Evolutionary conservation across 2,113 vertebrate genomes (phyloP), one percentile per base, ranked within the genome.

Genomic region (Sapajus apella): DNA sequence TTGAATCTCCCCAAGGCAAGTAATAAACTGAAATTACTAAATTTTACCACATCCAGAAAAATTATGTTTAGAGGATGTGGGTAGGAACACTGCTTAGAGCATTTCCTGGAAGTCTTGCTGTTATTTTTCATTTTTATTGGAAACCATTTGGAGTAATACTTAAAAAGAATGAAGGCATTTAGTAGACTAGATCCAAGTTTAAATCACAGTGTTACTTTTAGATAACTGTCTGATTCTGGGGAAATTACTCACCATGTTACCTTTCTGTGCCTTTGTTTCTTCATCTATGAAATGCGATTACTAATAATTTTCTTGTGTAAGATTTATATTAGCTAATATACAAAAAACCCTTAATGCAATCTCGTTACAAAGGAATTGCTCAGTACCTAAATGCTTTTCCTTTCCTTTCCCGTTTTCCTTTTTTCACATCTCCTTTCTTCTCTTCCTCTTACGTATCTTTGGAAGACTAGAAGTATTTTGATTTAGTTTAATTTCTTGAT

Each of bases 41-140:
- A 79, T 94, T 76, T 90, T 68, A 76, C 79, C 77, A 82, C 55
- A 89, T 45, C 92, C 18, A 35, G 73, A 18, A 97, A 97, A 95
- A 64, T 55, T 9, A 56, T 72, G n/a, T 40, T 91, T 87, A 47
- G 14, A 81, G 0, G 14, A 45, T 45, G 61, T 86, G 47, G 21
- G 32, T 73, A 83, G 86, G 75, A 92, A 75, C 37, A 66, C 20
- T 8, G 4, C 76, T 95, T 45, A 88, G 30, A 77, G 58, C 35
- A 55, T 86, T 96, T 93, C 43, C 52, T 77, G 81, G 55, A 96
- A 64, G 64, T 8, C n/a, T 72, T 70, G 25, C 20, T 70, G n/a
- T 45, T 73, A 37, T 35, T 75, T 90, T 86, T 84, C 83, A 23
- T 96, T 87, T 40, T 79, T 95, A 86, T 32, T 64, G 52, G 37